Conservation (phyloP, 2,797 vertebrate species). For the Eidolon dupreanum region DNA sequence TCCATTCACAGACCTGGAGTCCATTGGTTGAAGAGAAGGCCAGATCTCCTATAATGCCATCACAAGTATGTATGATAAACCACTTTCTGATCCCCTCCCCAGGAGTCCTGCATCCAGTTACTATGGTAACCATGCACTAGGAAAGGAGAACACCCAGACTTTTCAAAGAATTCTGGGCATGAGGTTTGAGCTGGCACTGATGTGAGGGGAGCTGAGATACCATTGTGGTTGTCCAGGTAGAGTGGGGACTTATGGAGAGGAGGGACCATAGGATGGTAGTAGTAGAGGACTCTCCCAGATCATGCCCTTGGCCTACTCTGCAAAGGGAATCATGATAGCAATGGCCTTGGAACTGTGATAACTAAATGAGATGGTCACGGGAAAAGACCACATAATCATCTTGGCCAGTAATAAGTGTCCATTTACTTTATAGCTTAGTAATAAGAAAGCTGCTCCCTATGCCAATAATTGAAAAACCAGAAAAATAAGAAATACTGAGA, state of each 20-base stretch:
- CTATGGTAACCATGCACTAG: not conserved
- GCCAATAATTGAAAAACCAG: not conserved
- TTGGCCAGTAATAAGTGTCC: not conserved
- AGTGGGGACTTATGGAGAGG: rapidly evolving
- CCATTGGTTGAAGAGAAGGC: not conserved
- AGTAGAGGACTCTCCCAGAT: not conserved
- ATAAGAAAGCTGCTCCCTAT: not conserved
- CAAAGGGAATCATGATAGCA: too few relatives aligned
- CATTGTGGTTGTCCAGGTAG: not conserved
- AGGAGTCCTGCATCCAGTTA: not conserved
- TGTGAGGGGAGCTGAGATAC: not conserved
- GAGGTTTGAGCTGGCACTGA: not conserved
- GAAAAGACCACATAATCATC: not conserved
- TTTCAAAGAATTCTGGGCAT: not conserved
- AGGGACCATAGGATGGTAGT: not conserved
- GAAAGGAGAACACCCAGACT: not conserved
- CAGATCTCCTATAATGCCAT: not conserved
- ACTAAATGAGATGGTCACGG: not conserved
- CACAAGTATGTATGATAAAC: not conserved
- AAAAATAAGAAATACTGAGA: not conserved
- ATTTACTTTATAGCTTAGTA: not conserved
- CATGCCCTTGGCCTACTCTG: not conserved
- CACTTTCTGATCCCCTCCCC: not conserved
- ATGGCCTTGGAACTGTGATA: not conserved
- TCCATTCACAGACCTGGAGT: not conserved